Conservation (phyloP, 2,113 vertebrate genomes). For the Lagenorhynchus albirostris region DNA sequence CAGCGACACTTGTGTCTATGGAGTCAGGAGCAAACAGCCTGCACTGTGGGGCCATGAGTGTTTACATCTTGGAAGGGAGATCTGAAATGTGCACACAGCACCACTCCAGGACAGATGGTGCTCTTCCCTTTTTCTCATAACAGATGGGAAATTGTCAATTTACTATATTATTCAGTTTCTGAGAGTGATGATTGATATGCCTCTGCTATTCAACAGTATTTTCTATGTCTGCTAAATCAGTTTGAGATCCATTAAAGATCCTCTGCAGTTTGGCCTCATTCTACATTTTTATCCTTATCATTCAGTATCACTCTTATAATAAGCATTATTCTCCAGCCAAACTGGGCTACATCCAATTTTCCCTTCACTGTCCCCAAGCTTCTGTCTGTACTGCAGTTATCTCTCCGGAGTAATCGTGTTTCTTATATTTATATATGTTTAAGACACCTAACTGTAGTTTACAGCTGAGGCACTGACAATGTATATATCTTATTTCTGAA, state of each 20-base stretch:
- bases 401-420: not conserved
- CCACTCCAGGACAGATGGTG: not conserved
- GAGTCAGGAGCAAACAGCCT: rapidly evolving
- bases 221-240: not conserved
- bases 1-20: rapidly evolving
- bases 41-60: rapidly evolving
- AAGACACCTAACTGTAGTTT: not conserved
- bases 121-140: not conserved
- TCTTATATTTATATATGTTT: not conserved
- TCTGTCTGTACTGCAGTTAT: not conserved
- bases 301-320: not conserved
- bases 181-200: not conserved
- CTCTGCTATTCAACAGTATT: not conserved
- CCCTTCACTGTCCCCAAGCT: not conserved
- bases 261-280: not conserved
- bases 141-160: not conserved
- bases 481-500: not conserved
- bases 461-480: not conserved
- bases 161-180: not conserved
- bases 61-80: not conserved
- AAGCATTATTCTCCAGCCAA: not conserved
- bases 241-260: not conserved
- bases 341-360: not conserved
- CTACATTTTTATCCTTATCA: not conserved
- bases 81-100: rapidly evolving